A percentile compares a stretch with the other conserved stretches of the same genome.
Conservation (phyloP, 2,113 vertebrate genomes). For the Chamaetylas fuelleborni region DNA sequence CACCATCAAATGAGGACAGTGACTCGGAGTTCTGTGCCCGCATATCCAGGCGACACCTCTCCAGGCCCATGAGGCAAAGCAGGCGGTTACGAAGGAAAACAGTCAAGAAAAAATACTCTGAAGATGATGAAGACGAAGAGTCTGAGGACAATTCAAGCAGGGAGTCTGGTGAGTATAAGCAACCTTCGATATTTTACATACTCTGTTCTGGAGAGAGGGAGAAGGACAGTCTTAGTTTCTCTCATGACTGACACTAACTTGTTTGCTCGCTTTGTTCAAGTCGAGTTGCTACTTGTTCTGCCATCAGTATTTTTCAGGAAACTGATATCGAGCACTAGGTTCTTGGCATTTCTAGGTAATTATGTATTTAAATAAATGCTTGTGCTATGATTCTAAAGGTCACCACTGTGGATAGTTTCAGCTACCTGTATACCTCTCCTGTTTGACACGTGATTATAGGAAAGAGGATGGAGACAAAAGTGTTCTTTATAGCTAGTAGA, state of each 20-base stretch:
- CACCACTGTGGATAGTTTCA: background rate
- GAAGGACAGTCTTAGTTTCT: background rate
- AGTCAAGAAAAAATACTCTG: constrained; percentile 86
- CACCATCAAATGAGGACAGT: constrained; percentile 81
- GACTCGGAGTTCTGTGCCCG: constrained; percentile 78
- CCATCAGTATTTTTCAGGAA: background rate
- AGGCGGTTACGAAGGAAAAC: constrained; percentile 78
- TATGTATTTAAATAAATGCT: background rate
- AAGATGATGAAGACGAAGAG: constrained; percentile 90
- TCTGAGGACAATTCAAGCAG: constrained; percentile 77
- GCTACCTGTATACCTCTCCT: background rate
- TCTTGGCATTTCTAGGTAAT: background rate
- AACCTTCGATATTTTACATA: background rate
- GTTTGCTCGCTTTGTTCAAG: background rate
- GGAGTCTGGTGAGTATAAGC: constrained; percentile 73
- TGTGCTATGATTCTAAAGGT: background rate
- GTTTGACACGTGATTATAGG: background rate
- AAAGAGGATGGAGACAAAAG: background rate
- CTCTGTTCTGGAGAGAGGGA: background rate
- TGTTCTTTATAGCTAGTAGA: background rate
- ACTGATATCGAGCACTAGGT: background rate
- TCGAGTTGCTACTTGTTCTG: background rate
- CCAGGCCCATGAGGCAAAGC: constrained; percentile 77
- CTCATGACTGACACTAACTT: rapidly evolving
- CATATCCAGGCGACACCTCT: constrained; percentile 68